Evolutionary conservation across 2,888 invertebrate genomes (phyloP), one percentile per base, ranked within the genome.

Genomic region (Timema cristinae): DNA sequence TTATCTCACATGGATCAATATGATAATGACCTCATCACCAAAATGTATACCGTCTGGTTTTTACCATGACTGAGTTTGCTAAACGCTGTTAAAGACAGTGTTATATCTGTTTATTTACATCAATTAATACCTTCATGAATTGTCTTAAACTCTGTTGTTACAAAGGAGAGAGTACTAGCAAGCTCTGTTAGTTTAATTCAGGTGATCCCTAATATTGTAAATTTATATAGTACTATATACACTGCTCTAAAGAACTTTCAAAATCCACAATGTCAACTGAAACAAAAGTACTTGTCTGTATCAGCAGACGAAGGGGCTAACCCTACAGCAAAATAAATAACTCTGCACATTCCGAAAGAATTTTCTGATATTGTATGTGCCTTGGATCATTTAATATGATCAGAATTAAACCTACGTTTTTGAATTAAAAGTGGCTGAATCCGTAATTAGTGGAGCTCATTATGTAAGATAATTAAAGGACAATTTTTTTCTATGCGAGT

Each of bases 331-430:
- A 59, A n/a, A n/a, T 13, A 13, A 59, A 59, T n/a, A 59, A 59
- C 59, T 16, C 15, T 59, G 15, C 59, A 59, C 32, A 59, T 9
- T 15, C 59, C 59, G n/a, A 13, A 59, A 59, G 59, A 13, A 32
- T n/a, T 59, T 59, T n/a, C 59, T 59, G 15, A 59, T 32, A 13
- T 59, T 59, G 59, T 59, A 59, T 13, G 59, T 59, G 59, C 32
- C 59, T 59, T n/a, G 59, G n/a, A n/a, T n/a, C 59, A 7, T 59
- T 59, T 59, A 15, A 59, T 32, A 59, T 59, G 6, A 59, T n/a
- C n/a, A 59, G n/a, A 59, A n/a, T 0, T 59, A 59, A 4, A 32
- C 32, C 4, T 2, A 32, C 32, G 32, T 32, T 32, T 32, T 32
- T 32, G 32, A 4, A 32, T 1, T 32, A 2, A 32, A 4, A 32